Evolutionary conservation across 1,140 invertebrate genomes (phyloP).

Genomic region (Andrena cerasifolii): DNA sequence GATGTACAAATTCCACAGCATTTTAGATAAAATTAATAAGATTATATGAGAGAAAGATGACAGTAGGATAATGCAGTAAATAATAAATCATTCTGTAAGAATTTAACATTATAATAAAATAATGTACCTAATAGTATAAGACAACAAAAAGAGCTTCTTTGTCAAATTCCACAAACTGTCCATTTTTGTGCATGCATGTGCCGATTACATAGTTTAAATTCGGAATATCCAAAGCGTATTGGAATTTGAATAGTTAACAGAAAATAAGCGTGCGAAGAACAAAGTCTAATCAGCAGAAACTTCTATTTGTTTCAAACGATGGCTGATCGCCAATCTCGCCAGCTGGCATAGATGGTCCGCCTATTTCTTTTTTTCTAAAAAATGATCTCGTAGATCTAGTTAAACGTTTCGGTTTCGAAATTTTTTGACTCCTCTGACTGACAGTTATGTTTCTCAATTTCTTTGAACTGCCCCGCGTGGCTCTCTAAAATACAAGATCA

Average conservation of each 20-base stretch:
- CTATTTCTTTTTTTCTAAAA: slow-evolving; percentile 11
- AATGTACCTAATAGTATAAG: slow-evolving; percentile 17
- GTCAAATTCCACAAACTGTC: not conserved
- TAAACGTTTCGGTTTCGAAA: slow-evolving; percentile 22
- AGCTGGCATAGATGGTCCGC: not conserved
- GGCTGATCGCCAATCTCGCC: not conserved
- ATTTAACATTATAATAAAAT: slow-evolving; percentile 18
- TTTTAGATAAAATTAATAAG: slow-evolving; percentile 8
- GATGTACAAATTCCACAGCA: slow-evolving; percentile 18
- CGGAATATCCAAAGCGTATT: not conserved
- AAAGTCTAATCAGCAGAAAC: slow-evolving; percentile 1
- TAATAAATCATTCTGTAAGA: not conserved
- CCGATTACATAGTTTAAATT: not conserved
- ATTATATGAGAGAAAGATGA: not conserved
- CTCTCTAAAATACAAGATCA: slow-evolving; percentile 9
- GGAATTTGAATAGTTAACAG: not conserved
- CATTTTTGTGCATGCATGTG: not conserved
- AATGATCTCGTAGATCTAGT: slow-evolving; percentile 19
- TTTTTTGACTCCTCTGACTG: slow-evolving; percentile 5
- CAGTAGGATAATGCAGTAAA: not conserved
- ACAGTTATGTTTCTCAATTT: slow-evolving; percentile 27
- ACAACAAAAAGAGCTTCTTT: slow-evolving; percentile 4
- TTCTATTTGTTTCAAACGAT: not conserved
- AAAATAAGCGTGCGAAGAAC: not conserved
- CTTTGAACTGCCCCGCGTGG: not conserved